Evolutionary conservation across 37 sponge, comb jelly and placozoan species (phyloP), one percentile per base, ranked within the genome.

Genomic region (Mnemiopsis leidyi): DNA sequence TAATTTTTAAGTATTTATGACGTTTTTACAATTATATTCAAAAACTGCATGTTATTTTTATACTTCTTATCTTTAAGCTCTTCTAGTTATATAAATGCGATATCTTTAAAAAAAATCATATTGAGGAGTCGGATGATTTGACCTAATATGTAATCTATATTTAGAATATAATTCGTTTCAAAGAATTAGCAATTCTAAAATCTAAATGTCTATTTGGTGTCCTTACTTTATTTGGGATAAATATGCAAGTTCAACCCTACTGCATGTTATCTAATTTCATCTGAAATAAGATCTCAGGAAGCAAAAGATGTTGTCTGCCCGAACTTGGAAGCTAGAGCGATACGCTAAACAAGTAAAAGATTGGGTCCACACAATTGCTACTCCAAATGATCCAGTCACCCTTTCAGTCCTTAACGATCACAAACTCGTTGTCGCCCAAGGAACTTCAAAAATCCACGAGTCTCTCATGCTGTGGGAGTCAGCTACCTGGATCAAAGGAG

Each of bases 401-500:
- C 40, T 85, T 0, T 85, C 90, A 0, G 25, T 85, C 24, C 29
- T 85, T 0, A 85, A 85, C 24, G 90, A 85, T 85, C 90, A 85
- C 61, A 85, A 85, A 33, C 32, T 85, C 16, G 28, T 85, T 29
- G 36, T 85, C 5, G 61, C 90, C 23, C 90, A 85, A 39, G 90
- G 90, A 18, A 40, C 90, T 2, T n/a, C 90, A 36, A 85, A 85
- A 39, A 85, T 95, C 69, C 95, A 95, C 95, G 98, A 97, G 94
- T 96, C 95, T 67, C 94, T 97, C 93, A 95, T 95, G 30, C 69
- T 97, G 68, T 94, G 95, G 95, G 95, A 96, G 29, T 93, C 95
- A 0, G 37, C 93, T 48, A 95, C 94, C 37, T 95, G 96, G 95
- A 76, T 97, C 26, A 94, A 95, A 48, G 96, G 94, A 13, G 93